Conservation (phyloP, 1,140 invertebrate genomes). For the Papilio dardanus region DNA sequence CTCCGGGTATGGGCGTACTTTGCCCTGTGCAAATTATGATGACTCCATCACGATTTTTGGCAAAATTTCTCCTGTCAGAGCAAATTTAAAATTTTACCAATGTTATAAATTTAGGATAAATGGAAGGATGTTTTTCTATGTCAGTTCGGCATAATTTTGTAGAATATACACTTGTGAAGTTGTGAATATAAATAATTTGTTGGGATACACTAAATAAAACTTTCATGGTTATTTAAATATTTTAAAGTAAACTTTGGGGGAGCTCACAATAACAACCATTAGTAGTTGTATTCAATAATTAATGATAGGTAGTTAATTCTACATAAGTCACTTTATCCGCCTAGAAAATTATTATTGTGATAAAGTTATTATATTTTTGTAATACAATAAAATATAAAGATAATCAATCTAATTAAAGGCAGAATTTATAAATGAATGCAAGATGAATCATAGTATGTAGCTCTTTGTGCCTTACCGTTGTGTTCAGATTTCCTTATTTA, state of each 20-base stretch:
- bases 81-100: conserved; percentile 4
- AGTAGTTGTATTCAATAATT: no score
- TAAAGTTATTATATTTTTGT: no score
- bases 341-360: no score
- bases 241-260: background rate
- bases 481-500: background rate
- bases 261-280: no score
- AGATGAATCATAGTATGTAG: background rate
- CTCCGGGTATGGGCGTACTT: conserved; percentile 38
- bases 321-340: no score
- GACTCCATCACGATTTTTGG: conserved; percentile 60
- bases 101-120: no score
- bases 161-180: background rate
- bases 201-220: no score
- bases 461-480: background rate
- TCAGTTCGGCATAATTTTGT: no score
- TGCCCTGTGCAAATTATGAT: conserved; percentile 49
- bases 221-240: background rate
- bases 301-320: no score
- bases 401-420: background rate
- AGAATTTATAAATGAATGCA: background rate
- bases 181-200: no score
- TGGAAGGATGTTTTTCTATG: no score
- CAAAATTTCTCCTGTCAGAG: conserved; percentile 47
- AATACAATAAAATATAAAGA: background rate